Conservation (phyloP, 1,140 invertebrate genomes). For the Streblospio benedicti region DNA sequence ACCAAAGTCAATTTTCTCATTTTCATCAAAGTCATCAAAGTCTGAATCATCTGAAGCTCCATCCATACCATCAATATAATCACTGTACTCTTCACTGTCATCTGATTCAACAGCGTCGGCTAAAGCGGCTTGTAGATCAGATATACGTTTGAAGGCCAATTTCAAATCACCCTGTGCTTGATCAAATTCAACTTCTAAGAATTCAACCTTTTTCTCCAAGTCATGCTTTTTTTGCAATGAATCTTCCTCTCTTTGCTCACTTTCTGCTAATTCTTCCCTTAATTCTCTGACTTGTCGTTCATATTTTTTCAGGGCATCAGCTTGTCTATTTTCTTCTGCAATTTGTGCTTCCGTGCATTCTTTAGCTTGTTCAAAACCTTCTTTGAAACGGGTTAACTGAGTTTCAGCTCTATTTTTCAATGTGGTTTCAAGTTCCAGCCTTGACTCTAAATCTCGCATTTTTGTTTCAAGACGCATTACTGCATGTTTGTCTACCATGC, state of each 20-base stretch:
- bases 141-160: constrained; percentile 70
- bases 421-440: constrained; percentile 78
- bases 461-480: constrained; percentile 63
- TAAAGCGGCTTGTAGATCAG: constrained; percentile 75
- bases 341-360: constrained; percentile 73
- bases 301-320: constrained; percentile 66
- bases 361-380: constrained; percentile 62
- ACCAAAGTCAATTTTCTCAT: neutral
- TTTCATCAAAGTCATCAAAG: neutral
- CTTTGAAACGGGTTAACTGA: constrained; percentile 13
- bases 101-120: constrained; percentile 50
- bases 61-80: neutral
- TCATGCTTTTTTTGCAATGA: constrained; percentile 54
- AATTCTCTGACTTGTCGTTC: too few relatives aligned
- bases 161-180: constrained; percentile 60
- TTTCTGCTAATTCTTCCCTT: constrained; percentile 69
- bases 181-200: constrained; percentile 45
- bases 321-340: constrained; percentile 60
- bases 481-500: constrained; percentile 65
- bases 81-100: neutral
- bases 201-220: constrained; percentile 40
- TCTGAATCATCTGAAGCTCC: neutral
- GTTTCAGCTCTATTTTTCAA: constrained; percentile 73
- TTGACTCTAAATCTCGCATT: constrained; percentile 78
- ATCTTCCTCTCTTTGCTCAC: constrained; percentile 65